phyloP scores from a whole-genome alignment of 2,797 vertebrate species.

The Silurus aristotelis region DNA sequence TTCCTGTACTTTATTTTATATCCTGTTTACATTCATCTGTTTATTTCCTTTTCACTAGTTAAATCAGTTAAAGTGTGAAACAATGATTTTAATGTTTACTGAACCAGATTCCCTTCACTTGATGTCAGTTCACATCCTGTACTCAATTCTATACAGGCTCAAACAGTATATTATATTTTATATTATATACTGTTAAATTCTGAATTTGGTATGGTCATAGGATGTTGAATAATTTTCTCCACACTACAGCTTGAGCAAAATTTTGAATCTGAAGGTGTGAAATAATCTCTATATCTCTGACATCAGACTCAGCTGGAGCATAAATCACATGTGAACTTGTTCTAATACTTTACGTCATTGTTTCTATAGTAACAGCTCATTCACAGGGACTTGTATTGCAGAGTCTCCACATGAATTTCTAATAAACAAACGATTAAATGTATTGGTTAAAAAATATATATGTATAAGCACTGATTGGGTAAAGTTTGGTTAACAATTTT shows the following conservation, averaged over 20 bases:
- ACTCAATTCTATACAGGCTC: not conserved
- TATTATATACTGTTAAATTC: not conserved
- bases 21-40: not conserved
- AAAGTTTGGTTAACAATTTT: too few relatives aligned
- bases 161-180: not conserved
- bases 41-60: not conserved
- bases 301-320: not conserved
- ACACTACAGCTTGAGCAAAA: not conserved
- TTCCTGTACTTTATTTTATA: not conserved
- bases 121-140: not conserved
- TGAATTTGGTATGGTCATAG: not conserved
- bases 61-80: not conserved
- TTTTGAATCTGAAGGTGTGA: not conserved
- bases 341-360: not conserved
- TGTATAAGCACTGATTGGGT: too few relatives aligned
- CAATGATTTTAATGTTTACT: not conserved
- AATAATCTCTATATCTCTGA: not conserved
- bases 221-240: not conserved
- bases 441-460: too few relatives aligned
- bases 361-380: not conserved
- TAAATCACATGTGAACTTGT: not conserved
- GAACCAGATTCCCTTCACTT: too few relatives aligned
- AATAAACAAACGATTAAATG: not conserved
- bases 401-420: not conserved
- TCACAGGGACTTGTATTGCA: not conserved